Conservation (phyloP, 2,888 invertebrate genomes). For the Dasypolia templi region DNA sequence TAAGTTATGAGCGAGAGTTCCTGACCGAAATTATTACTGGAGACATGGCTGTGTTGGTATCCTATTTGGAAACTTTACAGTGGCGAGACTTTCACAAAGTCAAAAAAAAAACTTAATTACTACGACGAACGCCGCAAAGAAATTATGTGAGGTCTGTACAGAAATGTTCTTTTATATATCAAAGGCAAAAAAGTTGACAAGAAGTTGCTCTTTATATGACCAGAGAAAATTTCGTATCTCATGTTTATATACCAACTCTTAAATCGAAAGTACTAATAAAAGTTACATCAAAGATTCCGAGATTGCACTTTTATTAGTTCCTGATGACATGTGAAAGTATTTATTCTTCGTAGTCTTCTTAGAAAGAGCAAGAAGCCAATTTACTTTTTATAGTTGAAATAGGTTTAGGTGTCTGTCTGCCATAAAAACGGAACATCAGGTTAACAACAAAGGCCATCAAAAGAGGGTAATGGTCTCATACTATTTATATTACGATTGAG, state of each 20-base stretch:
- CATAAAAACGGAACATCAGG: conserved; percentile 23
- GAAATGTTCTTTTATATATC: conserved; percentile 14
- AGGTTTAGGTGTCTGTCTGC: conserved; percentile 1
- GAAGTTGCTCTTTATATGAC: too few species aligned
- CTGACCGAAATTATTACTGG: too few species aligned
- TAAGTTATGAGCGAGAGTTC: too few species aligned
- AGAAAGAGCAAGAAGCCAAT: too few species aligned
- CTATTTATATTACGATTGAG: conserved; percentile 34
- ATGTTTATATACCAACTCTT: background rate
- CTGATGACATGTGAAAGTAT: background rate
- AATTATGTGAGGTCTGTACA: conserved; percentile 13
- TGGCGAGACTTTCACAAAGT: conserved; percentile 18
- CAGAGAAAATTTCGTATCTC: background rate
- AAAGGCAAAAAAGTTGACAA: conserved; percentile 13
- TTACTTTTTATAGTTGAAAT: conserved; percentile 17
- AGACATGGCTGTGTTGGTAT: too few species aligned
- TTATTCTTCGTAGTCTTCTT: too few species aligned
- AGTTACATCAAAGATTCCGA: conserved; percentile 11
- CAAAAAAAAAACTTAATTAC: conserved; percentile 37
- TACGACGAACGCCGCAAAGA: conserved; percentile 13
- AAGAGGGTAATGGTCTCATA: conserved; percentile 24
- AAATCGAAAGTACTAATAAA: background rate
- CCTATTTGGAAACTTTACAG: too few species aligned
- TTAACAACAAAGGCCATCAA: conserved; percentile 27
- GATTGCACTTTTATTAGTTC: background rate